Base-by-base conservation (phyloP, 2,113 vertebrate genomes). In the Charadrius vociferus region DNA sequence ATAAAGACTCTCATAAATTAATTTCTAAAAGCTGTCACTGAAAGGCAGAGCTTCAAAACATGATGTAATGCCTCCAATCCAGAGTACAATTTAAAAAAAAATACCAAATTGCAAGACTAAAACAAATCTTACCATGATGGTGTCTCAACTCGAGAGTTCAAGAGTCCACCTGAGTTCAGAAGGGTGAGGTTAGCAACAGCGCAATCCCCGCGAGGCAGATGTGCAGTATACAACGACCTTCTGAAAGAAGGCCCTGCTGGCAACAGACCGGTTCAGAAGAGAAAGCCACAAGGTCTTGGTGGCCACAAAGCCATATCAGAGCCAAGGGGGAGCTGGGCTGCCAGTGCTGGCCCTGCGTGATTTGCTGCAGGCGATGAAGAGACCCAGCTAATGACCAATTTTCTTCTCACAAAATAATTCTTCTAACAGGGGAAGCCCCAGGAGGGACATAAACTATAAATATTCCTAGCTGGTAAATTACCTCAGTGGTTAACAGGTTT, bases 391-490 rank as follows among this genome's bases (percentile, higher is more conserved):
- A 90, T 67, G 45, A 86, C 55, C 19, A 70, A 29, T 78, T 83
- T 90, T 92, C 71, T 52, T 88, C 66, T 82, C 53, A 77, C 47
- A 86, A 68, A 77, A 68, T 56, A 82, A 80, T 75, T 85, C 39
- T 83, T 90, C 39, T 80, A 55, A 66, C 30, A 73, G 58, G 67
- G 67, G 50, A 81, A 86, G 16, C 9, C 63, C 55, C 53, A 15
- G 75, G 50, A 88, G 47, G 45, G n/a, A 47, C 29, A 88, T 30
- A 66, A 77, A 63, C 71, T 62, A 73, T 45, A 81, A 94, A 78
- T 52, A 83, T 66, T 78, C 29, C 50, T 63, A 74, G 59, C 55
- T 95, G 58, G 66, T 90, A 78, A 95, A 73, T 73, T 86, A 94
- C 63, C 32, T 92, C 79, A 70, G 34, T 26, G 4, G 3, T 77